These are phyloP conservation scores for Scaptomyza flava DNA, from an alignment of 2,888 invertebrate species.

Conservation along the genomic window DNA sequence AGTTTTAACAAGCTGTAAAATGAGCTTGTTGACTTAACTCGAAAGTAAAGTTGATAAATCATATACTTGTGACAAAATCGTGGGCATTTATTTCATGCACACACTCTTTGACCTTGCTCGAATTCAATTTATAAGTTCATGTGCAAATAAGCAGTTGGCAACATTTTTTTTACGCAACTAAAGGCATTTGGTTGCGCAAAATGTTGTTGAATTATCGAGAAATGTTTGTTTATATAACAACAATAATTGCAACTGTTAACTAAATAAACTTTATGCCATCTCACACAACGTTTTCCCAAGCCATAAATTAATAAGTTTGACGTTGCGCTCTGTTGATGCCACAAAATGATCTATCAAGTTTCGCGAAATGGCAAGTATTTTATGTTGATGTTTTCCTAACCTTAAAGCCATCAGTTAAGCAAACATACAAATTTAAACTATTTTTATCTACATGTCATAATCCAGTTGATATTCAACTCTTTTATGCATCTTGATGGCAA, in stretches of 20 bases:
- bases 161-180: conserved; percentile 8
- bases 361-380: not conserved
- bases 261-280: conserved; percentile 25
- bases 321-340: conserved; percentile 41
- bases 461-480: conserved; percentile 13
- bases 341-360: conserved; percentile 13
- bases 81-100: not conserved
- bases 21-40: not conserved
- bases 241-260: conserved; percentile 13
- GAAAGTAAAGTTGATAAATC: not conserved
- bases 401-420: conserved; percentile 10
- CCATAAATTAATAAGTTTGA: conserved; percentile 48
- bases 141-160: conserved; percentile 1
- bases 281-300: conserved; percentile 58
- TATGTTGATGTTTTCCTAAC: conserved; percentile 10
- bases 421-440: not conserved
- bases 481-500: conserved; percentile 52
- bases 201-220: conserved; percentile 19
- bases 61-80: not conserved
- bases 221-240: conserved; percentile 64
- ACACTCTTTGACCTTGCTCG: conserved; percentile 20
- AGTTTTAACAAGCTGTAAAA: not conserved
- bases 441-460: conserved; percentile 20
- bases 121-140: not conserved
- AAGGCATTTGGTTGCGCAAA: conserved; percentile 14